A percentile compares a stretch with the other conserved stretches of the same genome.
These are phyloP conservation scores for Whitmania pigra DNA, from an alignment of 1,140 invertebrate species.

Conservation along the genomic window DNA sequence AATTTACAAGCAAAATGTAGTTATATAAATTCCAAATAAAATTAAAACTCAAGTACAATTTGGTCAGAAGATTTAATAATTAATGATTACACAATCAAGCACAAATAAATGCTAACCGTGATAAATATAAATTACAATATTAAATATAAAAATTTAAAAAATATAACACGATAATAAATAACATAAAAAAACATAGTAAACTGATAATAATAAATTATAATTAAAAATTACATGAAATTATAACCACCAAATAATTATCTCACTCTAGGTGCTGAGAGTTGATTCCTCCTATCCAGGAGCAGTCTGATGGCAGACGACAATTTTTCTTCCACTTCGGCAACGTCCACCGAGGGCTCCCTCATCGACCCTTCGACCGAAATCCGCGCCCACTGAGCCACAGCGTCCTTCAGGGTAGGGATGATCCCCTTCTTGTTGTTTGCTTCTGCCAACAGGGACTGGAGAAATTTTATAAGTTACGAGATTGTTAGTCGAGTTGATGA, in stretches of 20 bases:
- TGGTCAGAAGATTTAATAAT: too few species aligned
- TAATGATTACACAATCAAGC: too few species aligned
- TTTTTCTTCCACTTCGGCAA: background rate
- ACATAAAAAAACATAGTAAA: too few species aligned
- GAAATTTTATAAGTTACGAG: background rate
- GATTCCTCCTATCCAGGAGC: background rate
- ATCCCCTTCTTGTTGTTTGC: background rate
- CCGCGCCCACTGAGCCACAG: background rate
- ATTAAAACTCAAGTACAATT: too few species aligned
- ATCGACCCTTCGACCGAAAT: background rate
- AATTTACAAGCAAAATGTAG: too few species aligned
- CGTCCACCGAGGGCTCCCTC: background rate
- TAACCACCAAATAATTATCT: background rate
- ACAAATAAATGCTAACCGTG: too few species aligned
- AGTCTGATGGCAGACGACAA: background rate
- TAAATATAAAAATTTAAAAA: too few species aligned
- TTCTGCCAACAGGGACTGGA: background rate
- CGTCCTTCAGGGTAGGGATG: background rate
- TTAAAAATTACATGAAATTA: too few species aligned
- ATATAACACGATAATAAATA: too few species aligned
- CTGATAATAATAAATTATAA: too few species aligned
- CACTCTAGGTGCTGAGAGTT: background rate
- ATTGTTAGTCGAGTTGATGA: background rate
- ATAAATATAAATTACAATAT: too few species aligned
- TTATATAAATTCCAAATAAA: too few species aligned